phyloP scores from a whole-genome alignment of 1,140 invertebrate species.

The Leptopilina boulardi region DNA sequence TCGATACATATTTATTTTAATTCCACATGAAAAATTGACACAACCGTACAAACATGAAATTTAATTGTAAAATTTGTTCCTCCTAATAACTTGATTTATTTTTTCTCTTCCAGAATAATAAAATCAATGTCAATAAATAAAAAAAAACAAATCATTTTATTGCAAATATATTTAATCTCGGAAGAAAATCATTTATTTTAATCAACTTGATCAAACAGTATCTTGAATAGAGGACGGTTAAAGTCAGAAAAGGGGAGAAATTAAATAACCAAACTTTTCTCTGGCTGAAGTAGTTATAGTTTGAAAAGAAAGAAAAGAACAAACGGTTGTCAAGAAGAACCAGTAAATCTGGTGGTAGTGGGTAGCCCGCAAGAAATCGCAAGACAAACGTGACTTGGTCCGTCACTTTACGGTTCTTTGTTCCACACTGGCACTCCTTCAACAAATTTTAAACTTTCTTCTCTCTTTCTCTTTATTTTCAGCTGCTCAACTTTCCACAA shows the following conservation, averaged over 20 bases:
- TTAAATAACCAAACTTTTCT: constrained; percentile 61
- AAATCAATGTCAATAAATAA: too few relatives aligned
- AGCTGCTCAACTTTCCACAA: constrained; percentile 21
- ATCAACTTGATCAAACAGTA: constrained; percentile 13
- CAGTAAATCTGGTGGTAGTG: constrained; percentile 27
- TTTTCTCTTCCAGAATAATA: too few relatives aligned
- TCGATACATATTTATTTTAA: neutral
- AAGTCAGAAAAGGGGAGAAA: constrained; percentile 40
- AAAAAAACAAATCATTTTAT: too few relatives aligned
- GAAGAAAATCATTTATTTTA: neutral
- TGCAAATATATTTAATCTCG: too few relatives aligned
- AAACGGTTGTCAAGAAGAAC: constrained; percentile 47
- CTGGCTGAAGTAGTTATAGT: constrained; percentile 23
- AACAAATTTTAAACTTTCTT: constrained; percentile 52
- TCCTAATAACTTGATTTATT: too few relatives aligned
- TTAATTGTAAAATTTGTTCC: too few relatives aligned
- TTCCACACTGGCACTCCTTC: constrained; percentile 44
- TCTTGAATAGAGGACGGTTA: neutral
- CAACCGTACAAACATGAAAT: too few relatives aligned
- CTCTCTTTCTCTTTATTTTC: neutral
- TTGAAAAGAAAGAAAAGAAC: constrained; percentile 54
- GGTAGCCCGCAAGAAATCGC: constrained; percentile 50
- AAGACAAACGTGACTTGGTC: constrained; percentile 59
- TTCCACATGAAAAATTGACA: too few relatives aligned
- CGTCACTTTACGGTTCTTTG: constrained; percentile 52